Conservation (phyloP, 2,888 invertebrate species). For the Aleiodes testaceus region DNA sequence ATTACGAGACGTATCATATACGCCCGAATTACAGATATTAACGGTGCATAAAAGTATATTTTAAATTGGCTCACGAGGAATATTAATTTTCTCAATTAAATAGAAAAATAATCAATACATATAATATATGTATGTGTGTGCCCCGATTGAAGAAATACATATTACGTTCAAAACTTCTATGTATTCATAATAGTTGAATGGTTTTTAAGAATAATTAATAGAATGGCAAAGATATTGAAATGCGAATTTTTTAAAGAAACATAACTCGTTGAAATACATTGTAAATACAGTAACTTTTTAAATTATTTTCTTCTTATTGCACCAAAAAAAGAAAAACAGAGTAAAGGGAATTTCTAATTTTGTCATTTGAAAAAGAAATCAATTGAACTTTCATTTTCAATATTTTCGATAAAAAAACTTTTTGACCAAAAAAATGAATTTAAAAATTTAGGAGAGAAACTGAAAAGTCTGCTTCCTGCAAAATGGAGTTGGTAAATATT, state of each 20-base stretch:
- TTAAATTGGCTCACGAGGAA: slow-evolving; percentile 39
- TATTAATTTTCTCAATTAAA: slow-evolving; percentile 42
- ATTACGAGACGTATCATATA: slow-evolving; percentile 53
- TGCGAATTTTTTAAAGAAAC: no score
- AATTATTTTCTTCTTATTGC: no score
- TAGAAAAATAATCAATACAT: slow-evolving; percentile 35
- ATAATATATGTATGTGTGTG: slow-evolving; percentile 38
- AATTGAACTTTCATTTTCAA: no score
- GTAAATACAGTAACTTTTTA: no score
- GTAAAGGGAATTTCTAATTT: no score
- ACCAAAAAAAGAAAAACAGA: no score
- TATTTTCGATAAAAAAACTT: not conserved
- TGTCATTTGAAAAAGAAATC: no score
- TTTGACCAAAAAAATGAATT: not conserved
- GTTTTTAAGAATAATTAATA: not conserved
- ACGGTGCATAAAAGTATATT: slow-evolving; percentile 25
- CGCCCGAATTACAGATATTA: slow-evolving; percentile 46
- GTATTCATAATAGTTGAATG: slow-evolving; percentile 26
- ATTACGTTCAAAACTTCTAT: slow-evolving; percentile 23
- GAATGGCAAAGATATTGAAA: no score
- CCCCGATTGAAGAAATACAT: not conserved
- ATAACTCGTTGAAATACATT: no score
- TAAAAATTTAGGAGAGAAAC: slow-evolving; percentile 31
- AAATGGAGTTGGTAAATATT: slow-evolving; percentile 58
- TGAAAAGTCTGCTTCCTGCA: slow-evolving; percentile 49